Base-by-base conservation (phyloP, 2,888 invertebrate genomes). In the Psococerastis gibbosa region DNA sequence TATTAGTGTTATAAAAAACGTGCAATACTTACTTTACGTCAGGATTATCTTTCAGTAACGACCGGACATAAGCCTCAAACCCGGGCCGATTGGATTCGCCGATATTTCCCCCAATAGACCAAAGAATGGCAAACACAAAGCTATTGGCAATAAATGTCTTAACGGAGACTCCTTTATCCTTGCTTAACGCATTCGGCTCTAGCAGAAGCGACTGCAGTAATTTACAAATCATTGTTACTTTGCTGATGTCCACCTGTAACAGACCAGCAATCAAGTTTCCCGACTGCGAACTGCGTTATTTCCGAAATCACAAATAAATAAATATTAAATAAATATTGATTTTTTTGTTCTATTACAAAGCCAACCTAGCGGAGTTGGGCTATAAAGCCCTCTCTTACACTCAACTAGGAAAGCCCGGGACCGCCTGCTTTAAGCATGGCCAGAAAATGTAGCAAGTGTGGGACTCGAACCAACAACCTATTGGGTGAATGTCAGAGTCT, bases 61-160 rank as follows among this genome's bases (percentile, higher is more conserved):
- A 63, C 50, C 73, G 70, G 43, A 84, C 67, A 51, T 72, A 69
- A 8, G 68, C 64, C 55, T 89, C 88, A 51, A 82, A 79, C 3
- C 64, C 59, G 42, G 74, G 71, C 52, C 81, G 70, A 44, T 78
- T 74, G 1, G 58, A 55, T 48, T 88, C 85, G 2, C 68, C 59
- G 3, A 85, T 69, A 57, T 89, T 89, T 0, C 88, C 88, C n/a
- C 85, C 87, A 16, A 89, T 61, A 2, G 79, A 70, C 91, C 91
- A 92, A 1, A 87, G 60, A 53, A 80, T 82, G 41, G 78, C 70
- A 63, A 87, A 87, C 22, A 83, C 64, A 56, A 88, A 91, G 20
- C 78, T 71, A 54, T 85, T 81, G 2, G 72, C 72, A 1, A 89
- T 57, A 49, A 83, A 72, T 3, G 65, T 63, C 52, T 73, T 70